phyloP scores from a whole-genome alignment of 2,888 invertebrate species.

The Pasiphila rectangulata region DNA sequence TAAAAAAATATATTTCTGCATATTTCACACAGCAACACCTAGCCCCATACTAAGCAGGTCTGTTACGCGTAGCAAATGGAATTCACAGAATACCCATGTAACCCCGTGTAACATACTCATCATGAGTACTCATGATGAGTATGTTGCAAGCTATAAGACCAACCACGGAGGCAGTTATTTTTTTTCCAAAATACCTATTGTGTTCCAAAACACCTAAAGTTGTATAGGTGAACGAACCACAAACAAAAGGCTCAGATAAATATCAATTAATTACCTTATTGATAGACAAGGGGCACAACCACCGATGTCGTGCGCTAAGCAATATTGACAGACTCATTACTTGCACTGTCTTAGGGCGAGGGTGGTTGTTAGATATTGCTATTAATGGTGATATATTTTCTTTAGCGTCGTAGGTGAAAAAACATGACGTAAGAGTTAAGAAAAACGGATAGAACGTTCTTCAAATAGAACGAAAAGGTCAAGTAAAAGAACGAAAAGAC shows the following conservation, averaged over 20 bases:
- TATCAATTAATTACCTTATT: conserved; percentile 25
- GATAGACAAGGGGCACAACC: conserved; percentile 18
- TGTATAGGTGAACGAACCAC: no score
- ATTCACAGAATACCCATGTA: no score
- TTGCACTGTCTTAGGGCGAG: conserved; percentile 47
- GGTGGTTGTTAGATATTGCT: conserved; percentile 30
- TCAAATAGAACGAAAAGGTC: not conserved
- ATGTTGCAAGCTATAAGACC: no score
- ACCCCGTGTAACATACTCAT: no score
- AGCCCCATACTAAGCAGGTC: no score
- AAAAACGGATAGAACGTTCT: not conserved
- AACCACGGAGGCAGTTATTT: no score
- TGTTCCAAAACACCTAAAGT: no score
- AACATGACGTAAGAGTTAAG: not conserved
- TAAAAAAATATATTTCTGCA: no score
- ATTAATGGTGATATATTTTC: conserved; percentile 17
- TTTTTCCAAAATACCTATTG: no score
- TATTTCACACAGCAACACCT: no score
- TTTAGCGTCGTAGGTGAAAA: conserved; percentile 4
- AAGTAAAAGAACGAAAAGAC: not conserved
- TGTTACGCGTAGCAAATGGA: no score
- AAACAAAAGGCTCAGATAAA: conserved; percentile 15
- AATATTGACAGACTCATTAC: conserved; percentile 63
- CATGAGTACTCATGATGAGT: no score
- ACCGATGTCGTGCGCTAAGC: conserved; percentile 51